Percentiles rank a stretch among this genome's conserved stretches.
These are phyloP conservation scores for Drosophila pseudotakahashii DNA, from an alignment of 2,888 invertebrate genomes.

Conservation along the genomic window DNA sequence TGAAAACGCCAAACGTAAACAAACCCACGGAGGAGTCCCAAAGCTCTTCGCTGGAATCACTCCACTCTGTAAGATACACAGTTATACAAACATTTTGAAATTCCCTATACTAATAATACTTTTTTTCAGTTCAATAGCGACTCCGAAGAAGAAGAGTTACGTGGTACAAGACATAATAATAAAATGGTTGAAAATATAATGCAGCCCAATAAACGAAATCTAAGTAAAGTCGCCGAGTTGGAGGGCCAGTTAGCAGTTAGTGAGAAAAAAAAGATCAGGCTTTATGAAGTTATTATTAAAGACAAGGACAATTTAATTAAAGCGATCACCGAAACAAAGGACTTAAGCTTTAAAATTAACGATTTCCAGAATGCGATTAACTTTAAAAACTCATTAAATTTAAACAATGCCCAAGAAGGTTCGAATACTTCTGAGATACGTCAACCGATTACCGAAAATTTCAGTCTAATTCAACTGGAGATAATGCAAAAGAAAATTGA, in stretches of 20 bases:
- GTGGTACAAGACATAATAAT: too few relatives aligned
- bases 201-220: too few relatives aligned
- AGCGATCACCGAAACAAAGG: not conserved
- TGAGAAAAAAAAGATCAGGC: not conserved
- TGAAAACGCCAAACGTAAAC: not conserved
- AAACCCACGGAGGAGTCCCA: not conserved
- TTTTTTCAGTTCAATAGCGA: not conserved
- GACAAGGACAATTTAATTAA: not conserved
- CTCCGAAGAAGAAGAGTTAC: not conserved
- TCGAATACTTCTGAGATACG: not conserved
- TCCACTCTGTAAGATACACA: not conserved
- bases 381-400: not conserved
- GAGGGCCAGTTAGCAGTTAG: not conserved
- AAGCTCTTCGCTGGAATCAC: not conserved
- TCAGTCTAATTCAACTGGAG: not conserved
- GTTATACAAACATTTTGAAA: not conserved
- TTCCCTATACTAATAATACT: too few relatives aligned
- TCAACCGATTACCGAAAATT: not conserved
- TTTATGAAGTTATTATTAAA: not conserved
- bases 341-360: not conserved
- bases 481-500: not conserved
- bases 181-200: too few relatives aligned
- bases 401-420: not conserved
- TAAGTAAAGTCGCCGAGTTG: not conserved
- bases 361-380: not conserved